Percentiles rank a stretch among this genome's conserved stretches.
Evolutionary conservation across 2,113 vertebrate genomes (phyloP).

Genomic region (Nipponia nippon): DNA sequence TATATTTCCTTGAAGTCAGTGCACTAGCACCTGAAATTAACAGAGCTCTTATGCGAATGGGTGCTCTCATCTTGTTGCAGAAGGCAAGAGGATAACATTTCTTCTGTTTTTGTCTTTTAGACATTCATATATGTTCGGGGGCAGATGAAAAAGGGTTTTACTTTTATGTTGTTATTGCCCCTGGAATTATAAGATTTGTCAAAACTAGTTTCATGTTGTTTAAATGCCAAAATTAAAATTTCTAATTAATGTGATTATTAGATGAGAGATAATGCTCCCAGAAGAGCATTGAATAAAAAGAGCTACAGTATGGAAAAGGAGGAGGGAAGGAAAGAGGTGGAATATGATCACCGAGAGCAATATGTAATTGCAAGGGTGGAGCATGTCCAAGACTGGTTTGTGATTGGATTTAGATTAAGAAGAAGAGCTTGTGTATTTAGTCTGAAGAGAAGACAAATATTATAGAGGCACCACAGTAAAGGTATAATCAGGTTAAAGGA

Average conservation of each 20-base stretch:
- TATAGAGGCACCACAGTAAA: background rate
- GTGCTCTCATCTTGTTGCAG: background rate
- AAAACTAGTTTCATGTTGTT: conserved; percentile 45
- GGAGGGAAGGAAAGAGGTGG: background rate
- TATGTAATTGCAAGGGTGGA: conserved; percentile 43
- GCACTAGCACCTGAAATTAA: background rate
- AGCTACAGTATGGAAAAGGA: background rate
- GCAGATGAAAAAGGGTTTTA: background rate
- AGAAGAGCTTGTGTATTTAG: background rate
- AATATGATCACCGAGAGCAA: background rate
- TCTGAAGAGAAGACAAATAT: background rate
- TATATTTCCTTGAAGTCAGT: background rate
- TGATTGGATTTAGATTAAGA: conserved; percentile 47
- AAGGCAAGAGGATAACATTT: background rate
- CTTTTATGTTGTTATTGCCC: conserved; percentile 1
- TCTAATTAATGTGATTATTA: conserved; percentile 38
- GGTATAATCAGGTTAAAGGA: background rate
- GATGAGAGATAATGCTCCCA: background rate
- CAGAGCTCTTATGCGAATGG: background rate
- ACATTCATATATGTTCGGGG: background rate
- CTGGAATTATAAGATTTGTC: conserved; percentile 29
- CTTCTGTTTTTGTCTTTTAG: background rate
- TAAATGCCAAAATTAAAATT: conserved; percentile 22
- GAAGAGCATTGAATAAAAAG: background rate
- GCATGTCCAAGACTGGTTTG: conserved; percentile 1